A percentile compares a stretch with the other conserved stretches of the same genome.
Evolutionary conservation across 2,113 vertebrate species (phyloP).

Genomic region (Pampusana beccarii): DNA sequence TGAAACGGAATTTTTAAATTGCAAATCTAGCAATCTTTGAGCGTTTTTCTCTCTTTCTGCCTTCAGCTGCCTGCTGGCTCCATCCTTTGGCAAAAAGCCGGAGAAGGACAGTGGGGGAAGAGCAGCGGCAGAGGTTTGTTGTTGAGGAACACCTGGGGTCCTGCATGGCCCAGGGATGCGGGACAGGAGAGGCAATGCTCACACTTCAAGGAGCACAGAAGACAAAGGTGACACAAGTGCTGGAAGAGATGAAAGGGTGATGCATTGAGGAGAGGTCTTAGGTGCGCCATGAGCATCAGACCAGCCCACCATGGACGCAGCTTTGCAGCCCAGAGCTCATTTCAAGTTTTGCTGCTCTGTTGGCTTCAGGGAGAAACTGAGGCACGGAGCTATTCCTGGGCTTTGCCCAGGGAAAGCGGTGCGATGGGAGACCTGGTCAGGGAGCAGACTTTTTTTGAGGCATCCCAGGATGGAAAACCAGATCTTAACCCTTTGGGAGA

Average conservation of each 20-base stretch:
- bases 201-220: not conserved
- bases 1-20: not conserved
- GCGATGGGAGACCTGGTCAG: not conserved
- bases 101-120: not conserved
- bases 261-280: not conserved
- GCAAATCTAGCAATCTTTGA: not conserved
- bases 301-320: not conserved
- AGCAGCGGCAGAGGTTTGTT: not conserved
- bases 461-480: not conserved
- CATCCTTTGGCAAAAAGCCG: not conserved
- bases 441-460: not conserved
- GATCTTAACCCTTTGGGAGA: not conserved
- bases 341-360: not conserved
- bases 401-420: not conserved
- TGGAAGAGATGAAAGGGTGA: fast-evolving
- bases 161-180: not conserved
- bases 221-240: not conserved
- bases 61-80: not conserved
- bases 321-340: not conserved
- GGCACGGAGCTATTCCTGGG: fast-evolving
- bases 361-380: not conserved
- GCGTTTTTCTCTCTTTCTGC: not conserved
- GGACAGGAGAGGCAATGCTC: not conserved
- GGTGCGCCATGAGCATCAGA: not conserved
- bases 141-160: not conserved